Evolutionary conservation across 2,113 vertebrate species (phyloP), one percentile per base, ranked within the genome.

Genomic region (Crypturellus undulatus): DNA sequence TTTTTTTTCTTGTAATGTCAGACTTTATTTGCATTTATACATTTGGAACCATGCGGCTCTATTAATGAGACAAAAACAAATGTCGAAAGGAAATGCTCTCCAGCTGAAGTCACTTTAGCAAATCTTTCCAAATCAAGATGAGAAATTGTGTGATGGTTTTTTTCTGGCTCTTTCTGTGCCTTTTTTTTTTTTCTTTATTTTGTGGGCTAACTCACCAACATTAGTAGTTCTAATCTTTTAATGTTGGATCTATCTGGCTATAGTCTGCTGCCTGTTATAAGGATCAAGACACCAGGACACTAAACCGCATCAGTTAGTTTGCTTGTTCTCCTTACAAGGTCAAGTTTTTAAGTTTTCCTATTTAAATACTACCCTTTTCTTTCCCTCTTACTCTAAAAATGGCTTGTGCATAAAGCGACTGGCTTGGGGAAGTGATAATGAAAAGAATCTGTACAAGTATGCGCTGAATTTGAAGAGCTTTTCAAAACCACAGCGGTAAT

Each of bases 401-500:
- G 93, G 75, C 75, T 94, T 96, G 69, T 93, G 88, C 85, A 40
- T 52, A 22, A 96, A 52, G 47, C 90, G 68, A 72, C 58, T 92
- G 56, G 15, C 62, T 64, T 47, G 3, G 28, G 77, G 73, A 63
- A 69, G 71, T 62, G 94, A 51, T 82, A 18, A 10, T 71, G 71
- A 47, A 84, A 95, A 78, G 81, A 43, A 75, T 68, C 25, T 71
- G 26, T 78, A 15, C 0, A 3, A 88, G 22, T 62, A 72, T 64
- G 49, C 9, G 3, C 8, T 13, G 24, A 73, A 84, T 72, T 90
- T n/a, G 58, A 45, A 58, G 49, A 25, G 30, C 1, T 67, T 52
- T 65, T 80, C 34, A 25, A 80, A 84, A 5, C 8, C 4, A 5
- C 79, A 6, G 6, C 81, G 89, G 75, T 64, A 2, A 60, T 59